Conservation (phyloP, 2,888 invertebrate genomes). For the Lordiphosa andalusiaca region DNA sequence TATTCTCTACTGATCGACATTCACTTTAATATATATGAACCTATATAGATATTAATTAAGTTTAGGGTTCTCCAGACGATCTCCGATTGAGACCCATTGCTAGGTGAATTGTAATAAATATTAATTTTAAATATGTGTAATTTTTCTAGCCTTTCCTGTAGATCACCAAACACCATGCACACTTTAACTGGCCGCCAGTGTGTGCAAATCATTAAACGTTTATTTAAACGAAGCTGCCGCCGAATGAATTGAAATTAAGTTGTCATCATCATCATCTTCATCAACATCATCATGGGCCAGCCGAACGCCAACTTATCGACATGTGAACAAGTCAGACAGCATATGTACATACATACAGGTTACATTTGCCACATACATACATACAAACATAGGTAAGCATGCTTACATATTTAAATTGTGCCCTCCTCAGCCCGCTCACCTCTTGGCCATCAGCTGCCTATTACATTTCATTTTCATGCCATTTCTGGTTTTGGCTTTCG, state of each 20-base stretch:
- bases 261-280: conserved; percentile 40
- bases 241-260: conserved; percentile 54
- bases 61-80: no score
- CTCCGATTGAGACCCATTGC: no score
- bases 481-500: conserved; percentile 66
- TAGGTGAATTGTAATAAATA: no score
- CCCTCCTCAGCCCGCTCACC: not conserved
- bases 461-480: conserved; percentile 67
- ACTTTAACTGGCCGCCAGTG: conserved; percentile 26
- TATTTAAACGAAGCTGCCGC: conserved; percentile 14
- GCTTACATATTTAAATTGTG: conserved; percentile 38
- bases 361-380: conserved; percentile 17
- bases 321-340: conserved; percentile 30
- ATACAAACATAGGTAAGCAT: conserved; percentile 12
- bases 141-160: conserved; percentile 12
- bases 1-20: no score
- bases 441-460: conserved; percentile 21
- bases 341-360: conserved; percentile 25
- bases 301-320: not conserved
- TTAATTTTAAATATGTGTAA: no score
- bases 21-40: no score
- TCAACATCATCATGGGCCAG: conserved; percentile 7
- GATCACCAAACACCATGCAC: not conserved
- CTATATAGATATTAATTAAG: no score
- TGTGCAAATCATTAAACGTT: conserved; percentile 25